phyloP scores from a whole-genome alignment of 1,140 invertebrate species.

The Steinernema khuongi region DNA sequence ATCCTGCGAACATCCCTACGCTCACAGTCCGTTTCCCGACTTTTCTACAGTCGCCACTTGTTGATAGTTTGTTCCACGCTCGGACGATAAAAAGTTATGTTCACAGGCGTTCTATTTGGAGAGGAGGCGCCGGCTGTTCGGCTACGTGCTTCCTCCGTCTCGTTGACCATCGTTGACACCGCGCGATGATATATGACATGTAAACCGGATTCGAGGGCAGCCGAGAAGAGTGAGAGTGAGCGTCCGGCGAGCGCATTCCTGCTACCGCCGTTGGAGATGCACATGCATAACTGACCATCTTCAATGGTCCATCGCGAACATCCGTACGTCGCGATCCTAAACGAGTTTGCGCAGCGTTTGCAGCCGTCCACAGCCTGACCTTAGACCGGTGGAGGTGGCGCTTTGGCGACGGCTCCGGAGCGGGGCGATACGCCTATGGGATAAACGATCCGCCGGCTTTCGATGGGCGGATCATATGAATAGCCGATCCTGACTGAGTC shows the following conservation, averaged over 20 bases:
- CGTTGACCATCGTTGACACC: neutral
- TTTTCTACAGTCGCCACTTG: neutral
- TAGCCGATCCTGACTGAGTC: neutral
- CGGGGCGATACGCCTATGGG: neutral
- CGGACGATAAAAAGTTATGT: neutral
- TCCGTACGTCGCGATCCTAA: constrained; percentile 2
- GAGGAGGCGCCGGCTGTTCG: neutral
- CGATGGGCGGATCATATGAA: constrained; percentile 4
- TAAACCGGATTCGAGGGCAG: neutral
- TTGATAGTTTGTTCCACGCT: neutral
- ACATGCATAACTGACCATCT: neutral
- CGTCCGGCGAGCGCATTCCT: neutral
- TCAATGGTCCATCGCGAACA: neutral
- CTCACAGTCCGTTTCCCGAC: neutral
- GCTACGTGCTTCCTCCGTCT: neutral
- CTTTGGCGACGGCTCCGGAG: neutral
- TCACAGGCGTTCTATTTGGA: neutral
- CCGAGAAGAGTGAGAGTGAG: neutral
- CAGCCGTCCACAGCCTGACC: neutral
- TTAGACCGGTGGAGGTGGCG: constrained; percentile 10
- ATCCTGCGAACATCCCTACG: neutral
- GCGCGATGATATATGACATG: neutral
- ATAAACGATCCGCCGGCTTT: neutral
- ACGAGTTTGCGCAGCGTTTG: neutral
- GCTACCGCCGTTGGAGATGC: neutral